phyloP scores from a whole-genome alignment of 1,140 invertebrate species.

The Drosophila sturtevanti region DNA sequence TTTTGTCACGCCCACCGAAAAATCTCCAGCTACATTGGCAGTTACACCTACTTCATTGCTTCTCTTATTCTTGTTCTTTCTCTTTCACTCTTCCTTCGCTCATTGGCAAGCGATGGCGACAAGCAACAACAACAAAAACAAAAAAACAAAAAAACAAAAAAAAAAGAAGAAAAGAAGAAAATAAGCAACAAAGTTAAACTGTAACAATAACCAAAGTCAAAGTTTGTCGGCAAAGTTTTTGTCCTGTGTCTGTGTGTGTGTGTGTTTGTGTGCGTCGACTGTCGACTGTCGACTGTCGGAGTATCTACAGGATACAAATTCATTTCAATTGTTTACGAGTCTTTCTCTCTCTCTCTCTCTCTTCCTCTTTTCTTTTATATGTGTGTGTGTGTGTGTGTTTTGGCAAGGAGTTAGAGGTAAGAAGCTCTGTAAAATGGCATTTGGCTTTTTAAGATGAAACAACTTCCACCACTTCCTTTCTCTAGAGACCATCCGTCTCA shows the following conservation, averaged over 20 bases:
- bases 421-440: slow-evolving; percentile 52
- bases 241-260: slow-evolving; percentile 39
- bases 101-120: slow-evolving; percentile 12
- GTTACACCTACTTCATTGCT: neutral
- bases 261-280: slow-evolving; percentile 23
- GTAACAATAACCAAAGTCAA: slow-evolving; percentile 80
- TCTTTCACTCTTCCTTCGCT: neutral
- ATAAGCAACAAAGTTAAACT: slow-evolving; percentile 73
- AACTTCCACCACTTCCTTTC: slow-evolving; percentile 24
- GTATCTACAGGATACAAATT: slow-evolving; percentile 73
- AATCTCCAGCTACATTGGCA: neutral
- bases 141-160: neutral
- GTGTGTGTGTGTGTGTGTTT: slow-evolving; percentile 28
- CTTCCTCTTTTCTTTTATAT: neutral
- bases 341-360: neutral
- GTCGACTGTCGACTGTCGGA: slow-evolving; percentile 20
- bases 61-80: neutral
- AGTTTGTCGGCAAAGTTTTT: slow-evolving; percentile 78
- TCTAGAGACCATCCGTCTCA: neutral
- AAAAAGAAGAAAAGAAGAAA: slow-evolving; percentile 22
- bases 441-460: slow-evolving; percentile 59
- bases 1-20: slow-evolving; percentile 27
- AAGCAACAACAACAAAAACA: slow-evolving; percentile 21
- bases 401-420: slow-evolving; percentile 12
- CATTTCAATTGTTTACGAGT: slow-evolving; percentile 72